Evolutionary conservation across 2,888 invertebrate species (phyloP), one percentile per base, ranked within the genome.

Genomic region (Tinea semifulvella): DNA sequence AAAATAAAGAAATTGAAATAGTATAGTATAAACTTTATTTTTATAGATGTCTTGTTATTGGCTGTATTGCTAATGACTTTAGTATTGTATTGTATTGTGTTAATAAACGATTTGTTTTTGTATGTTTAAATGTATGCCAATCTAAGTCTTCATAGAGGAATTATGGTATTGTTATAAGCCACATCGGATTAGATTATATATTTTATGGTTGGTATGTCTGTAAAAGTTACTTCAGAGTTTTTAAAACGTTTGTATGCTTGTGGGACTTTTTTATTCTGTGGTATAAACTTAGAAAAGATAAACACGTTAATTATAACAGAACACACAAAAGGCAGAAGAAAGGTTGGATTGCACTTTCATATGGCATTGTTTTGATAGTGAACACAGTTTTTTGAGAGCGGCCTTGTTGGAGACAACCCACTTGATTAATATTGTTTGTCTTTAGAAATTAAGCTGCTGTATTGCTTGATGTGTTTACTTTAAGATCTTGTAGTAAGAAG

Each of bases 401-500:
- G 51, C 22, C 11, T 22, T 40, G 40, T 40, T 40, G 13, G 19
- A 22, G 40, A 22, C 52, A 54, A 52, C 53, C 54, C 50, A 58
- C 59, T 56, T 52, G 56, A 56, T 61, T 56, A 53, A 52, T 58
- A 56, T 60, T 57, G 46, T 50, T 50, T 68, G 69, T 66, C 54
- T 58, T 58, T 69, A 70, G 71, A 69, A 71, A 71, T 67, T 67
- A 66, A 60, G 60, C 57, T 51, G 56, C 53, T 52, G 38, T 31
- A 31, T 46, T 49, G 53, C 20, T 18, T 18, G 11, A 19, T 18
- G 17, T n/a, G 28, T 43, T 43, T 28, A 28, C 43, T 18, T 28
- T 6, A 27, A 43, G 28, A 42, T 26, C 17, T 26, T 26, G 26
- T 42, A 11, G n/a, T n/a, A n/a, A n/a, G n/a, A n/a, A n/a, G n/a